Evolutionary conservation across 2,888 invertebrate species (phyloP).

Genomic region (Papilio gigon): DNA sequence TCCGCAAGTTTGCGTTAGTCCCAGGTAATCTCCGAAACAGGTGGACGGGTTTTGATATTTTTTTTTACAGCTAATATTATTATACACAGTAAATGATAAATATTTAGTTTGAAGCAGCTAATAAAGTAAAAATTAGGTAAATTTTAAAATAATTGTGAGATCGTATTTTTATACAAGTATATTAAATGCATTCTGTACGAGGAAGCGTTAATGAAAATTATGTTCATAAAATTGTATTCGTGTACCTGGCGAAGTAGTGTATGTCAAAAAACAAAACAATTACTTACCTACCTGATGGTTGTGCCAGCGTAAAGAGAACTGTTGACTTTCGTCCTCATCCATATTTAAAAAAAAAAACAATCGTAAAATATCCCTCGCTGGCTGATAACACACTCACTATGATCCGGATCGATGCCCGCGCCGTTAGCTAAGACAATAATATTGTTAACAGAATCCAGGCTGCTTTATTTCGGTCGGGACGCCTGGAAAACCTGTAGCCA

Average conservation of each 20-base stretch:
- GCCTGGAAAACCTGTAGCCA: constrained; percentile 83
- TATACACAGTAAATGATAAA: too few relatives aligned
- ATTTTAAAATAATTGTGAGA: not conserved
- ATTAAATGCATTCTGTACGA: constrained; percentile 26
- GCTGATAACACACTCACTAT: constrained; percentile 58
- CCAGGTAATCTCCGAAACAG: too few relatives aligned
- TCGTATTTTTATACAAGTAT: not conserved
- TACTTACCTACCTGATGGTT: constrained; percentile 88
- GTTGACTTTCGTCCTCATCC: constrained; percentile 86
- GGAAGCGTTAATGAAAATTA: constrained; percentile 32
- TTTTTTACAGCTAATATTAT: too few relatives aligned
- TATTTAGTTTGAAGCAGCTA: not conserved
- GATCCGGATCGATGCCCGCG: constrained; percentile 59
- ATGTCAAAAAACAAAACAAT: constrained; percentile 60
- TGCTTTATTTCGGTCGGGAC: constrained; percentile 82
- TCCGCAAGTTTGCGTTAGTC: too few relatives aligned
- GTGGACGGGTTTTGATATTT: too few relatives aligned
- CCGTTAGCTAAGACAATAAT: constrained; percentile 73
- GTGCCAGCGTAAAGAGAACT: constrained; percentile 93
- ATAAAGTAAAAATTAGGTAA: not conserved
- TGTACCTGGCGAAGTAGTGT: constrained; percentile 62
- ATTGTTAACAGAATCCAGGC: constrained; percentile 82
- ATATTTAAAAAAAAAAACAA: constrained; percentile 65
- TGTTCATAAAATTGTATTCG: constrained; percentile 45
- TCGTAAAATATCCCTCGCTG: constrained; percentile 43